A percentile compares a stretch with the other conserved stretches of the same genome.
These are phyloP conservation scores for Drosophila fulvimacula DNA, from an alignment of 2,888 invertebrate species.

Conservation along the genomic window DNA sequence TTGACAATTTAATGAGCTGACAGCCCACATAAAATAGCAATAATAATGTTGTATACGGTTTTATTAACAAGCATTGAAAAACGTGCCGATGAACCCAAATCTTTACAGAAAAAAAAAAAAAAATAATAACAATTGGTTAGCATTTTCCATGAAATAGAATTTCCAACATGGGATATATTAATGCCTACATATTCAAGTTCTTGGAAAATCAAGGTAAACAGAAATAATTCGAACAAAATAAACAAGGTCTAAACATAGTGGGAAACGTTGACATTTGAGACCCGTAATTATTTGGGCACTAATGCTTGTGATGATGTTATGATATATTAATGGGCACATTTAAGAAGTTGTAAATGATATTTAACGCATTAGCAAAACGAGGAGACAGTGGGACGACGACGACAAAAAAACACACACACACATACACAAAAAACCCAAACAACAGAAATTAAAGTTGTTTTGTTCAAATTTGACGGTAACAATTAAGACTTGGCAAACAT, in stretches of 20 bases:
- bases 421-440: constrained; percentile 1
- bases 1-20: constrained; percentile 43
- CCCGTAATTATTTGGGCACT: constrained; percentile 34
- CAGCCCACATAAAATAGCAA: constrained; percentile 52
- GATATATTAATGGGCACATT: constrained; percentile 50
- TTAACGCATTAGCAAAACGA: constrained; percentile 45
- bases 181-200: constrained; percentile 25
- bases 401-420: neutral
- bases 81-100: constrained; percentile 27
- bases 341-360: constrained; percentile 54
- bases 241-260: constrained; percentile 2
- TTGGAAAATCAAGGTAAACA: constrained; percentile 32
- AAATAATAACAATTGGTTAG: constrained; percentile 14
- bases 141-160: constrained; percentile 41
- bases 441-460: constrained; percentile 35
- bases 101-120: neutral
- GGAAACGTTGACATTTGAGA: constrained; percentile 34
- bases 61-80: constrained; percentile 28
- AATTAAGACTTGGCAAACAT: constrained; percentile 36
- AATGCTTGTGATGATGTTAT: constrained; percentile 33
- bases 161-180: constrained; percentile 19
- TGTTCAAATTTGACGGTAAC: constrained; percentile 39
- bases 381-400: constrained; percentile 13
- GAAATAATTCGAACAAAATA: constrained; percentile 20
- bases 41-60: constrained; percentile 38